These are phyloP conservation scores for Lucilia sericata DNA, from an alignment of 1,140 invertebrate genomes.

Conservation along the genomic window DNA sequence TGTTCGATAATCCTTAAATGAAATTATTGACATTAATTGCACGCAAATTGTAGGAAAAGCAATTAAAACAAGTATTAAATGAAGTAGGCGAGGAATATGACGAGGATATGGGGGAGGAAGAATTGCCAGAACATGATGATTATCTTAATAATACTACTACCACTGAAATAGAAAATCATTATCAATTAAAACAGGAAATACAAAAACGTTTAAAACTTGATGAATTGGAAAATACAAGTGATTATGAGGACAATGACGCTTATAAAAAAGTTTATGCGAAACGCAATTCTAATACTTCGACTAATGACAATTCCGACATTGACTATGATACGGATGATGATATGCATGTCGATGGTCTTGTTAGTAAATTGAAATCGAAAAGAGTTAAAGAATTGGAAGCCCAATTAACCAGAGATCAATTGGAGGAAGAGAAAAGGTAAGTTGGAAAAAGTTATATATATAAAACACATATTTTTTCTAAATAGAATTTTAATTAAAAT, in stretches of 20 bases:
- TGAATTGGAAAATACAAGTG: constrained; percentile 53
- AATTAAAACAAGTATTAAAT: background rate
- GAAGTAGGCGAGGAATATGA: background rate
- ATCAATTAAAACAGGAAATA: constrained; percentile 7
- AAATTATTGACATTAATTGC: background rate
- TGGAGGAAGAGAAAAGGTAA: constrained; percentile 58
- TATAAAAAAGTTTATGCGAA: constrained; percentile 50
- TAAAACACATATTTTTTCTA: too few relatives aligned
- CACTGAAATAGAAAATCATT: constrained; percentile 34
- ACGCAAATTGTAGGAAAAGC: background rate
- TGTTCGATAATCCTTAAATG: background rate
- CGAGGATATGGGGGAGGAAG: background rate
- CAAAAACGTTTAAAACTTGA: constrained; percentile 31
- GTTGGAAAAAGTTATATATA: background rate
- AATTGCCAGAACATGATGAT: background rate
- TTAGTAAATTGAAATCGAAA: constrained; percentile 60
- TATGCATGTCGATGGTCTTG: constrained; percentile 55
- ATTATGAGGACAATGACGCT: constrained; percentile 55
- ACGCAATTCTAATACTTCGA: constrained; percentile 43
- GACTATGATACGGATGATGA: constrained; percentile 51
- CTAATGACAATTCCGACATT: constrained; percentile 49
- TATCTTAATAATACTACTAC: background rate
- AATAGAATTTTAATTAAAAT: background rate
- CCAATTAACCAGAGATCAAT: constrained; percentile 55
- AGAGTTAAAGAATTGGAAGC: constrained; percentile 59